A percentile compares a stretch with the other conserved stretches of the same genome.
These are phyloP conservation scores for Chloroceryle inda DNA, from an alignment of 2,797 vertebrate genomes.

Conservation along the genomic window DNA sequence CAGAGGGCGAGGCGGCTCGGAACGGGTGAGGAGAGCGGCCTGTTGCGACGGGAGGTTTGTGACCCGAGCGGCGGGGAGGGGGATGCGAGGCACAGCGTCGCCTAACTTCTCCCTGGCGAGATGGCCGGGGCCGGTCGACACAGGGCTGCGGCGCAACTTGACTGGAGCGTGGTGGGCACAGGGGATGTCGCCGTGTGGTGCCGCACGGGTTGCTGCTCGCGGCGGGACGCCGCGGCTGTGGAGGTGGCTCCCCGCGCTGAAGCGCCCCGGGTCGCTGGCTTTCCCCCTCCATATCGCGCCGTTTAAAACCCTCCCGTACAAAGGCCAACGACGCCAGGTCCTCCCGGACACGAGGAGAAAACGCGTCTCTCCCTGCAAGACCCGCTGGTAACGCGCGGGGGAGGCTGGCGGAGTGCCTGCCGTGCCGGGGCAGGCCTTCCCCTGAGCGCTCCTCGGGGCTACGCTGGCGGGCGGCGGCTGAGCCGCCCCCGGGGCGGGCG, in stretches of 20 bases:
- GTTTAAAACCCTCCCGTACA: neutral
- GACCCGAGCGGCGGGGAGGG: neutral
- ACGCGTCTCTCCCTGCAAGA: neutral
- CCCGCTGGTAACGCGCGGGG: neutral
- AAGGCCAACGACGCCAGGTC: neutral
- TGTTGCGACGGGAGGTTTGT: neutral
- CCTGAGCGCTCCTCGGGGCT: neutral
- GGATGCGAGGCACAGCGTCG: too few species aligned
- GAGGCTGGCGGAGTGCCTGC: neutral
- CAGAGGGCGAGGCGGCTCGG: neutral
- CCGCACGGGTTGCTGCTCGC: too few species aligned
- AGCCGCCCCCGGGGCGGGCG: neutral
- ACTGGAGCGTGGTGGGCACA: neutral
- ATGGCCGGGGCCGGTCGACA: neutral
- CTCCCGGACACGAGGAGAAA: neutral
- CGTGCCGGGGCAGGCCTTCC: neutral
- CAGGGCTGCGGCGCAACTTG: neutral
- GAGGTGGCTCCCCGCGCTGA: neutral
- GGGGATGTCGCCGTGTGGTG: neutral
- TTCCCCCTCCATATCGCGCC: neutral
- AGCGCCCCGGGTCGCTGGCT: neutral
- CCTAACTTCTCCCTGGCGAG: neutral
- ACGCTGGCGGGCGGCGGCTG: neutral
- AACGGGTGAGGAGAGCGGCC: neutral
- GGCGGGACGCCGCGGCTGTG: neutral